phyloP scores from a whole-genome alignment of 1,140 invertebrate species.

The Drosophila bocki region DNA sequence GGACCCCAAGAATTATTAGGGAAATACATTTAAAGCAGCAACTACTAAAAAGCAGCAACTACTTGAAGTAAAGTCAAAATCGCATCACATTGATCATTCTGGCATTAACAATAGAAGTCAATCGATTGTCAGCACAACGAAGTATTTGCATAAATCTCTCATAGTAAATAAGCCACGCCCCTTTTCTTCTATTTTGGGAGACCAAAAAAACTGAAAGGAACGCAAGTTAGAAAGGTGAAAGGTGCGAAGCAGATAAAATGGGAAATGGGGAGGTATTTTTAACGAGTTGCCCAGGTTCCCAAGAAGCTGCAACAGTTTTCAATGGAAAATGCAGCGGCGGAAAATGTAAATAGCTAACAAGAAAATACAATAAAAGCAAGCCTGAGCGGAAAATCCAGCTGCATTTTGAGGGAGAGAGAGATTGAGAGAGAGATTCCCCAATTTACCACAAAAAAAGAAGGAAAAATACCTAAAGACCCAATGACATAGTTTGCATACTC shows the following conservation, averaged over 20 bases:
- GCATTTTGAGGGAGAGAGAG: constrained; percentile 11
- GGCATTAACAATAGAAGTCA: constrained; percentile 24
- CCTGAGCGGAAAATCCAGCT: constrained; percentile 21
- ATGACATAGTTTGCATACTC: constrained; percentile 72
- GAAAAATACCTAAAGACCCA: constrained; percentile 62
- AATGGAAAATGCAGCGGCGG: constrained; percentile 46
- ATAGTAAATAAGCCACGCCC: constrained; percentile 26
- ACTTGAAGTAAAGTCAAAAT: constrained; percentile 7
- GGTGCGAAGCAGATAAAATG: constrained; percentile 34
- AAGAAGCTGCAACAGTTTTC: constrained; percentile 50
- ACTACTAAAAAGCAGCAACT: not conserved
- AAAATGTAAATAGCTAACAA: constrained; percentile 58
- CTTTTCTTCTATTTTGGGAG: not conserved
- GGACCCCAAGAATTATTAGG: not conserved
- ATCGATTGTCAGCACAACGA: constrained; percentile 25
- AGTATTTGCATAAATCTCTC: constrained; percentile 55
- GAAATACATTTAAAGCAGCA: not conserved
- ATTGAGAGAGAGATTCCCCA: constrained; percentile 13
- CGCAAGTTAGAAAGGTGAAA: constrained; percentile 45
- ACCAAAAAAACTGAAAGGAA: constrained; percentile 3
- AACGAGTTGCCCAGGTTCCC: constrained; percentile 47
- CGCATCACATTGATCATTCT: constrained; percentile 8
- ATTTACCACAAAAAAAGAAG: constrained; percentile 9
- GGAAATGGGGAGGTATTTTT: constrained; percentile 37
- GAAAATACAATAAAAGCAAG: constrained; percentile 61